A percentile compares a stretch with the other conserved stretches of the same genome.
Evolutionary conservation across 2,888 invertebrate species (phyloP).

Genomic region (Scelioninae gen. 1): DNA sequence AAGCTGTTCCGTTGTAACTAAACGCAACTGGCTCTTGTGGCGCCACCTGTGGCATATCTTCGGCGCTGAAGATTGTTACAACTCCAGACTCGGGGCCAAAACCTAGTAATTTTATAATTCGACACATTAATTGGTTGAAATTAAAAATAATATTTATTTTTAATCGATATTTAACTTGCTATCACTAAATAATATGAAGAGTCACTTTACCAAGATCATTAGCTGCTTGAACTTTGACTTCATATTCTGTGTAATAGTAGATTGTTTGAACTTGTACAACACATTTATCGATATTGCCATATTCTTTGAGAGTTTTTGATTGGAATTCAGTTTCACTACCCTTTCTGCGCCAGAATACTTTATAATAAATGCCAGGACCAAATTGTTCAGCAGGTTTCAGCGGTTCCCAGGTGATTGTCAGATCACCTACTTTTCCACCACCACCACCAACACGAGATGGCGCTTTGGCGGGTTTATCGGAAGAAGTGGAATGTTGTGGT

Average conservation of each 20-base stretch:
- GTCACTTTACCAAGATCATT: slow-evolving; percentile 89
- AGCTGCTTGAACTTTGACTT: slow-evolving; percentile 93
- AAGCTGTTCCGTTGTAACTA: slow-evolving; percentile 95
- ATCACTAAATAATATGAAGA: too few relatives aligned
- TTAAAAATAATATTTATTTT: too few relatives aligned
- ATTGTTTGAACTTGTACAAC: slow-evolving; percentile 90
- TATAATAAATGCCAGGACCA: slow-evolving; percentile 95
- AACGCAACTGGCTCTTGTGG: slow-evolving; percentile 92
- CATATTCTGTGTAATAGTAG: slow-evolving; percentile 92
- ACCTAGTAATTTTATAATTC: slow-evolving; percentile 28
- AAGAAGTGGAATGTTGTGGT: slow-evolving; percentile 93
- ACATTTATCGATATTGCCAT: slow-evolving; percentile 91
- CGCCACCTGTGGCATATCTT: slow-evolving; percentile 94
- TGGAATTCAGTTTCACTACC: slow-evolving; percentile 91
- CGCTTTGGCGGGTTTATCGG: slow-evolving; percentile 91
- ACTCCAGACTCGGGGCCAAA: slow-evolving; percentile 92
- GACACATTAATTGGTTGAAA: too few relatives aligned
- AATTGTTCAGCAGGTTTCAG: slow-evolving; percentile 92
- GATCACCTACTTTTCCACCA: slow-evolving; percentile 97
- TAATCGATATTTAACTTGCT: too few relatives aligned
- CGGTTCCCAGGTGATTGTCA: slow-evolving; percentile 95
- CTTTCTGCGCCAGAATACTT: slow-evolving; percentile 93
- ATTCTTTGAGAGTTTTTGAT: slow-evolving; percentile 88
- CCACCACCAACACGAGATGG: slow-evolving; percentile 95
- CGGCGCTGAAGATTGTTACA: slow-evolving; percentile 92